Evolutionary conservation across 1,140 invertebrate genomes (phyloP).

Genomic region (Drosophila burlai): DNA sequence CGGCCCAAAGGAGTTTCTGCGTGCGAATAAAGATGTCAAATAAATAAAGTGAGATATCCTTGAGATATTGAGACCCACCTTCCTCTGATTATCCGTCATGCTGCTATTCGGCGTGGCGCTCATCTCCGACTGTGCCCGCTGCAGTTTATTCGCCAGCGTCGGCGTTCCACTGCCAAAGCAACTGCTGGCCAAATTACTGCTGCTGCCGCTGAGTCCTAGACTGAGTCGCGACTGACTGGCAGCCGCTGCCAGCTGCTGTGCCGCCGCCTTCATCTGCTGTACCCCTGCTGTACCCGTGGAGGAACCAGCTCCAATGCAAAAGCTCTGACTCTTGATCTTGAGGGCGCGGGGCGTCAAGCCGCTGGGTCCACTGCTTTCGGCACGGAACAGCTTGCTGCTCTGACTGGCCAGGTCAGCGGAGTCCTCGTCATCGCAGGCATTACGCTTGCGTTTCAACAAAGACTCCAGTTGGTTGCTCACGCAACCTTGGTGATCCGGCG

Average conservation of each 20-base stretch:
- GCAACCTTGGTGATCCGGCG: conserved; percentile 71
- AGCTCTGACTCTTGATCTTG: conserved; percentile 84
- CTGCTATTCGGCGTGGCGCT: conserved; percentile 57
- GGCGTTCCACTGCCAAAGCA: conserved; percentile 29
- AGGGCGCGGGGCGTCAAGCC: conserved; percentile 76
- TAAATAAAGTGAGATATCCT: background rate
- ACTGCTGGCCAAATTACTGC: conserved; percentile 33
- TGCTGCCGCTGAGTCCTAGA: conserved; percentile 53
- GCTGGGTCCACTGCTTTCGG: conserved; percentile 45
- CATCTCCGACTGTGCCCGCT: conserved; percentile 73
- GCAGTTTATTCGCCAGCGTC: conserved; percentile 50
- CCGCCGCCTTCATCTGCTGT: background rate
- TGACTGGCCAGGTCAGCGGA: conserved; percentile 68
- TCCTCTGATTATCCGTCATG: conserved; percentile 80
- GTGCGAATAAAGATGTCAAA: conserved; percentile 53
- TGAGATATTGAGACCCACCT: conserved; percentile 21
- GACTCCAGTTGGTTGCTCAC: conserved; percentile 59
- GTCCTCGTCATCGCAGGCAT: conserved; percentile 67
- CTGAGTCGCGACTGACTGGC: conserved; percentile 32
- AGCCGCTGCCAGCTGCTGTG: background rate
- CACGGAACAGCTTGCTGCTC: conserved; percentile 73
- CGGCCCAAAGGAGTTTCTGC: conserved; percentile 89
- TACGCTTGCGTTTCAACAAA: conserved; percentile 76
- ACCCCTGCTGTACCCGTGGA: conserved; percentile 55
- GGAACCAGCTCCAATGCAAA: conserved; percentile 84